These are phyloP conservation scores for Batillaria attramentaria DNA, from an alignment of 1,140 invertebrate species.

Conservation along the genomic window DNA sequence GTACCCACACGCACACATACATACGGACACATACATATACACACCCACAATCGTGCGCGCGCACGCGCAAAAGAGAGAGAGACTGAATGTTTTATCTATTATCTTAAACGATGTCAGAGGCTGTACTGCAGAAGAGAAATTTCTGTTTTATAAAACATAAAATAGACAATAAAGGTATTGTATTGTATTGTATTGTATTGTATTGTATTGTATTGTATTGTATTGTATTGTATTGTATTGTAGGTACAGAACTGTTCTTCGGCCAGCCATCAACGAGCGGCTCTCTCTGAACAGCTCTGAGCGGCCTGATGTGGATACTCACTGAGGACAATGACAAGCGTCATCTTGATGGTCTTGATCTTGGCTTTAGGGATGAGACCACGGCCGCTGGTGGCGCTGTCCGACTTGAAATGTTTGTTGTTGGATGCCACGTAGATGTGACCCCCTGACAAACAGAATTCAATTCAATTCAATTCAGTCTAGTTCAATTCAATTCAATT, in stretches of 20 bases:
- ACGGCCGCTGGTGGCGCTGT: constrained; percentile 66
- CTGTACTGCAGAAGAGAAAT: too few species aligned
- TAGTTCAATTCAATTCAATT: neutral
- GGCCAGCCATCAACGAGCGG: neutral
- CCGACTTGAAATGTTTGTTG: constrained; percentile 33
- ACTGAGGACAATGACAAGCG: constrained; percentile 94
- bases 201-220: neutral
- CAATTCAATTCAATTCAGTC: neutral
- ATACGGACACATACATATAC: too few species aligned
- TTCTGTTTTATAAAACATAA: too few species aligned
- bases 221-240: neutral
- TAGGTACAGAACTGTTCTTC: neutral
- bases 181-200: too few species aligned
- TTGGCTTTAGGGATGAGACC: constrained; percentile 93
- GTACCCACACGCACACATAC: too few species aligned
- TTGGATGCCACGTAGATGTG: constrained; percentile 38
- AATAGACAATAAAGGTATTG: too few species aligned
- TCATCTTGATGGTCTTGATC: constrained; percentile 97
- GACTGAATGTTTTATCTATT: too few species aligned
- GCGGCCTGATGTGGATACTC: constrained; percentile 63
- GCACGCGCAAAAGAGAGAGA: too few species aligned
- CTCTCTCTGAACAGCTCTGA: neutral
- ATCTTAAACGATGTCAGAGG: too few species aligned
- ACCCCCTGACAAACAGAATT: constrained; percentile 20
- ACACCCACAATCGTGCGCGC: too few species aligned